Percentiles rank a stretch among this genome's conserved stretches.
Conservation (phyloP, 2,888 invertebrate genomes). For the Acrocyrtus sp. region DNA sequence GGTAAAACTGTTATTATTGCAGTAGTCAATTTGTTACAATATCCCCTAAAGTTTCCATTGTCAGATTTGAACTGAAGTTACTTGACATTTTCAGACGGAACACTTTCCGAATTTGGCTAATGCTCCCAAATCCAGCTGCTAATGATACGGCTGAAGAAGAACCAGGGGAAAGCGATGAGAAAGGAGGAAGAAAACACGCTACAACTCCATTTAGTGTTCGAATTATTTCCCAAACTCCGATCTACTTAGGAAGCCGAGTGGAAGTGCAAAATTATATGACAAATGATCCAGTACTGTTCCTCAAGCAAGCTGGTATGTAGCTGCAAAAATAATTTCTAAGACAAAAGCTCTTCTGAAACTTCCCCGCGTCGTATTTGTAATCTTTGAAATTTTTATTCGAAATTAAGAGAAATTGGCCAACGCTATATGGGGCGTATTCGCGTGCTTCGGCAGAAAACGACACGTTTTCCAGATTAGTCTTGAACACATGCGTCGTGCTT, state of each 20-base stretch:
- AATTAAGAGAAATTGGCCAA: slow-evolving; percentile 35
- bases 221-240: slow-evolving; percentile 46
- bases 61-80: no score
- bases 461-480: slow-evolving; percentile 19
- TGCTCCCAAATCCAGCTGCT: slow-evolving; percentile 1
- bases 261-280: slow-evolving; percentile 54
- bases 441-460: slow-evolving; percentile 32
- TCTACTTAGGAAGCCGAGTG: slow-evolving; percentile 34
- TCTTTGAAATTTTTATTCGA: not conserved
- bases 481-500: slow-evolving; percentile 25
- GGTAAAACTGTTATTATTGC: slow-evolving; percentile 19
- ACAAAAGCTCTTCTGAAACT: no score
- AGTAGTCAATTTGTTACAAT: not conserved
- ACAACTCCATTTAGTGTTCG: slow-evolving; percentile 24
- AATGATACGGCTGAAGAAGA: not conserved
- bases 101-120: slow-evolving; percentile 47
- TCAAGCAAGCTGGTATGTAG: slow-evolving; percentile 53
- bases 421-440: slow-evolving; percentile 39
- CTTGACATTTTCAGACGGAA: slow-evolving; percentile 19
- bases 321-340: no score
- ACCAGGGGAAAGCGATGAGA: not conserved
- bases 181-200: slow-evolving; percentile 2
- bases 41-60: not conserved
- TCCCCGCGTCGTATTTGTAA: no score
- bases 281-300: slow-evolving; percentile 44